Percentiles rank a stretch among this genome's conserved stretches.
Conservation (phyloP, 2,888 invertebrate species). For the Torymus auratus region DNA sequence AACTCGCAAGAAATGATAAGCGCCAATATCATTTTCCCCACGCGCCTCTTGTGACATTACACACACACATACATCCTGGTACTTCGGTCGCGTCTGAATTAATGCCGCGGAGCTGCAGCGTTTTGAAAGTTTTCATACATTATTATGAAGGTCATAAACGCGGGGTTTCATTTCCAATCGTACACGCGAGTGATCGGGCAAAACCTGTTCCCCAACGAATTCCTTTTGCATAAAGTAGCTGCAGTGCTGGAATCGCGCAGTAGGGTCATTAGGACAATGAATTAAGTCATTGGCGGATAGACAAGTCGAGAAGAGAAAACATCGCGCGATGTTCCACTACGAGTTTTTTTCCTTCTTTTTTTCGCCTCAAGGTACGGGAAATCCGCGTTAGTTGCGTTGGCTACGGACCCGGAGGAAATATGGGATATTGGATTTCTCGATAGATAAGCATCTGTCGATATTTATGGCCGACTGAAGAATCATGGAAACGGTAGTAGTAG, state of each 20-base stretch:
- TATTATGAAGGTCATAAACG: slow-evolving; percentile 42
- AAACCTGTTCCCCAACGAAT: slow-evolving; percentile 30
- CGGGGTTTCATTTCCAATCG: slow-evolving; percentile 12
- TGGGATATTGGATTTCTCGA: too few species aligned
- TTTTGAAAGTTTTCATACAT: slow-evolving; percentile 17
- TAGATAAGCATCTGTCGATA: too few species aligned
- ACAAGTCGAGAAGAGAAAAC: neutral
- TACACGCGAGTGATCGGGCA: neutral
- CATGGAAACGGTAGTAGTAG: too few species aligned
- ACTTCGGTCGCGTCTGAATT: neutral
- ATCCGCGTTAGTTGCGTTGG: too few species aligned
- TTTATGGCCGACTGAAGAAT: too few species aligned
- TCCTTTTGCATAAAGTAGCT: slow-evolving; percentile 7
- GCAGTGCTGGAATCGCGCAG: neutral
- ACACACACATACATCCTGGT: neutral
- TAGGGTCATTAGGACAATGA: slow-evolving; percentile 17
- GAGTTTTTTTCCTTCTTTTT: too few species aligned
- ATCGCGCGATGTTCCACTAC: too few species aligned
- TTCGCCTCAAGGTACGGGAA: too few species aligned
- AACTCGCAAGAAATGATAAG: too few species aligned
- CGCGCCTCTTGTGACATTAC: too few species aligned
- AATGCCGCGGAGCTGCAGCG: neutral
- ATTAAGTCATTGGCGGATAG: neutral
- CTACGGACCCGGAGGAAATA: too few species aligned
- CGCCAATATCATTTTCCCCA: too few species aligned